A percentile compares a stretch with the other conserved stretches of the same genome.
Conservation (phyloP, 2,113 vertebrate genomes). For the Semnornis frantzii region DNA sequence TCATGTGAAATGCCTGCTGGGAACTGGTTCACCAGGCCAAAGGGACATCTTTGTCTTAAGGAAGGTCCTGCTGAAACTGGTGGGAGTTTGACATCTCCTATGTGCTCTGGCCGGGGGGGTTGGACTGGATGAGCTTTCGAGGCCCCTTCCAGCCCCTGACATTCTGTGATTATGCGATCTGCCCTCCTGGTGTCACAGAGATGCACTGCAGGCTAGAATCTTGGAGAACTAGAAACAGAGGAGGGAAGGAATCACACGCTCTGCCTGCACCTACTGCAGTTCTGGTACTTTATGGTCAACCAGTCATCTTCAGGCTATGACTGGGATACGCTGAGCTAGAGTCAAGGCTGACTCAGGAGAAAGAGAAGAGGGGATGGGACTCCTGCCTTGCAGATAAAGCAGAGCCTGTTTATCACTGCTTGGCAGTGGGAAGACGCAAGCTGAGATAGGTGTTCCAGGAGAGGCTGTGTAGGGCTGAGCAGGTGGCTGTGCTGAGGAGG, state of each 20-base stretch:
- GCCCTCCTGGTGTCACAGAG: neutral
- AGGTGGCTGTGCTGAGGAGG: neutral
- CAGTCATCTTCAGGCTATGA: neutral
- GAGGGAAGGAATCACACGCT: neutral
- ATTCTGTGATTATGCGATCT: too few species aligned
- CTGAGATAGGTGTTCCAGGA: neutral
- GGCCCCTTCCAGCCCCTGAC: too few species aligned
- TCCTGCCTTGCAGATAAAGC: neutral
- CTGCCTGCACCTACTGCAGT: accelerated
- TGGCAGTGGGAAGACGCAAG: neutral
- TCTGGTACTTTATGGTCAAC: neutral
- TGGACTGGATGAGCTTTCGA: too few species aligned
- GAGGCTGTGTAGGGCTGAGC: neutral
- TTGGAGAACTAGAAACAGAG: neutral
- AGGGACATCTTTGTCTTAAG: neutral
- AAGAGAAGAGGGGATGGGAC: neutral
- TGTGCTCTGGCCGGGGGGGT: too few species aligned
- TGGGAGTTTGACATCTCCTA: neutral
- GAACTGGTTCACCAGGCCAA: neutral
- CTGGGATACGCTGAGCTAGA: neutral
- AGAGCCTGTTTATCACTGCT: neutral
- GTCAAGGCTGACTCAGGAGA: neutral
- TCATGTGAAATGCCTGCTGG: neutral
- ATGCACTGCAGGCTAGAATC: neutral
- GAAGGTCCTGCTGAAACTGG: neutral